Evolutionary conservation across 1,140 invertebrate genomes (phyloP).

Genomic region (Drosophila repleta): DNA sequence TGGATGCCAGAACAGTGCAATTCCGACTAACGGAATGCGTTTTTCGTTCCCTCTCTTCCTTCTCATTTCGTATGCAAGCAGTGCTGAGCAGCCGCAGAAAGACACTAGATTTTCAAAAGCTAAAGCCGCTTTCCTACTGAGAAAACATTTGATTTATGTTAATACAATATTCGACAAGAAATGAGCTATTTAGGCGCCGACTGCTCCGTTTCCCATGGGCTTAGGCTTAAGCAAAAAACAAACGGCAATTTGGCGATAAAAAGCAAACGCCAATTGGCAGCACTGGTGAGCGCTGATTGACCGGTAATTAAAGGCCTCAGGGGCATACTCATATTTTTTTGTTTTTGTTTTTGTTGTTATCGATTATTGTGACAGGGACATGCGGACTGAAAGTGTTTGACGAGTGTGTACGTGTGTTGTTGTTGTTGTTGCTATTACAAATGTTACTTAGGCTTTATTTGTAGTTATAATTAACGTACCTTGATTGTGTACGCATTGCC

Average conservation of each 20-base stretch:
- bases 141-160: background rate
- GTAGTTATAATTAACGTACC: slow-evolving; percentile 59
- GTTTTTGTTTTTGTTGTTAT: slow-evolving; percentile 10
- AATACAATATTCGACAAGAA: too few species aligned
- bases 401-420: slow-evolving; percentile 22
- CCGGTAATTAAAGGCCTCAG: background rate
- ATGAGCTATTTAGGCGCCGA: too few species aligned
- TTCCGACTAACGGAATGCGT: background rate
- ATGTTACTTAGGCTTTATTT: slow-evolving; percentile 49
- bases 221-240: background rate
- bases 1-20: background rate
- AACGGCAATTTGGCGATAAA: background rate
- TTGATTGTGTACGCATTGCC: slow-evolving; percentile 50
- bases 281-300: background rate
- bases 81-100: background rate
- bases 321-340: background rate
- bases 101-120: background rate
- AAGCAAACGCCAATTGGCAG: background rate
- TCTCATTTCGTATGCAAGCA: background rate
- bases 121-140: background rate
- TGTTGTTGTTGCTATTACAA: slow-evolving; percentile 37
- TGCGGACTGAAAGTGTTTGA: slow-evolving; percentile 33
- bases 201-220: too few species aligned
- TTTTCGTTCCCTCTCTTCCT: too few species aligned
- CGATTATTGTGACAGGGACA: slow-evolving; percentile 27